Evolutionary conservation across 2,113 vertebrate genomes (phyloP).

Genomic region (Hypomesus transpacificus): DNA sequence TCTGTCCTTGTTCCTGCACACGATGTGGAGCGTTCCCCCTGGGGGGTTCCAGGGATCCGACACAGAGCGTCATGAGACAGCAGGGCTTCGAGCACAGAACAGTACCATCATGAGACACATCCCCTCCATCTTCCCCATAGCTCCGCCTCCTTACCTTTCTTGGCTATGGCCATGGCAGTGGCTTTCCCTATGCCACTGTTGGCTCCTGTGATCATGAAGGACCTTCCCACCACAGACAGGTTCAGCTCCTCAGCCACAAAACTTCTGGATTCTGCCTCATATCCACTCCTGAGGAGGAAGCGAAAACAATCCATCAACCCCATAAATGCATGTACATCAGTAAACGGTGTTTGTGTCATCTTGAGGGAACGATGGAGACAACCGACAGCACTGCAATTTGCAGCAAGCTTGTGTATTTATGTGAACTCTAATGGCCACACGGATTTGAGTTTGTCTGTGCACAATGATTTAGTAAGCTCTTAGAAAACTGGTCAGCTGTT

Average conservation of each 20-base stretch:
- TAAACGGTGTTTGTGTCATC: no score
- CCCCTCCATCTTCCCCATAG: neutral
- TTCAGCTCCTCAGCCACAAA: constrained; percentile 63
- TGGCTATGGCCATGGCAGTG: constrained; percentile 66
- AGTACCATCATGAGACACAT: neutral
- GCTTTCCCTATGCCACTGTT: constrained; percentile 73
- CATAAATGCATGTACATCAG: neutral
- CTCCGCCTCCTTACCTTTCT: constrained; percentile 59
- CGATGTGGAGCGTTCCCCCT: constrained; percentile 72
- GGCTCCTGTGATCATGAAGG: constrained; percentile 73
- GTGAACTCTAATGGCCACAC: neutral
- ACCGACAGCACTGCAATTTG: no score
- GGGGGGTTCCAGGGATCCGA: neutral
- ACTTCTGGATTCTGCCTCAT: constrained; percentile 54
- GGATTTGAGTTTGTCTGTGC: constrained; percentile 1
- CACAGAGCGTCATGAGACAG: neutral
- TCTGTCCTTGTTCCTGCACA: constrained; percentile 70
- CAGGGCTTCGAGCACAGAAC: neutral
- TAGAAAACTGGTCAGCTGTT: constrained; percentile 7
- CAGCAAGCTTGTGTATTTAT: neutral
- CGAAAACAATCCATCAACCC: neutral
- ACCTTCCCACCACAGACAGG: constrained; percentile 64
- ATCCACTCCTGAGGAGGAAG: constrained; percentile 55
- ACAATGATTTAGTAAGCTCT: neutral
- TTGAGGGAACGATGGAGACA: no score